phyloP scores from a whole-genome alignment of 23 tunicate species.

The Ascidia mentula region DNA sequence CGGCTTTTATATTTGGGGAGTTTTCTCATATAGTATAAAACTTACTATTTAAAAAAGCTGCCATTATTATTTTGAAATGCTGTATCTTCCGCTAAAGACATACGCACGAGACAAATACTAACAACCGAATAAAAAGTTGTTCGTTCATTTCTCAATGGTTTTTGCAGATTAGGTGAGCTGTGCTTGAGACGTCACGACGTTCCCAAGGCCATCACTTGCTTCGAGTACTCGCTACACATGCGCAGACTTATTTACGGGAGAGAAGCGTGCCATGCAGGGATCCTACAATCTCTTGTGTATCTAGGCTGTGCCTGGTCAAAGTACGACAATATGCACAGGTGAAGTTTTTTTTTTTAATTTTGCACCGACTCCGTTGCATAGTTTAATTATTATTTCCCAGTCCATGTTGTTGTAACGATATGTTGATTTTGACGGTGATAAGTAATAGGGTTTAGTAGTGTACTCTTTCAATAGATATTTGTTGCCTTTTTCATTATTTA shows the following conservation, averaged over 20 bases:
- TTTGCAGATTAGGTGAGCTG: constrained; percentile 41
- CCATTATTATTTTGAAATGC: background rate
- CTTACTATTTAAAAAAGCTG: background rate
- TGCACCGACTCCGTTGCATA: no score
- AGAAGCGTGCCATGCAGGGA: constrained; percentile 41
- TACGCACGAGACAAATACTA: no score
- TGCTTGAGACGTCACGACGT: constrained; percentile 39
- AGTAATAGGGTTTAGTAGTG: no score
- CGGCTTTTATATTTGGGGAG: no score
- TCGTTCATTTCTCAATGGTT: no score
- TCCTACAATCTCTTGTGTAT: constrained; percentile 60
- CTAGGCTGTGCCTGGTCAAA: constrained; percentile 76
- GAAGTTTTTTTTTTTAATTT: no score
- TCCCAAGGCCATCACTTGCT: constrained; percentile 75
- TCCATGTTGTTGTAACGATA: no score
- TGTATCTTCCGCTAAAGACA: no score
- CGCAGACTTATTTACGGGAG: constrained; percentile 60
- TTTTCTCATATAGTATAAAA: no score
- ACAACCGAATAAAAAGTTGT: no score
- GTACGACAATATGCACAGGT: constrained; percentile 71
- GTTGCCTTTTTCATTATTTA: background rate
- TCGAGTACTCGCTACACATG: constrained; percentile 88
- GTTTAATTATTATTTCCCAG: no score
- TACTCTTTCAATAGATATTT: background rate
- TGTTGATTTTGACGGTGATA: no score